Percentiles rank a stretch among this genome's conserved stretches.
Conservation (phyloP, 2,888 invertebrate genomes). For the Axea sp. region DNA sequence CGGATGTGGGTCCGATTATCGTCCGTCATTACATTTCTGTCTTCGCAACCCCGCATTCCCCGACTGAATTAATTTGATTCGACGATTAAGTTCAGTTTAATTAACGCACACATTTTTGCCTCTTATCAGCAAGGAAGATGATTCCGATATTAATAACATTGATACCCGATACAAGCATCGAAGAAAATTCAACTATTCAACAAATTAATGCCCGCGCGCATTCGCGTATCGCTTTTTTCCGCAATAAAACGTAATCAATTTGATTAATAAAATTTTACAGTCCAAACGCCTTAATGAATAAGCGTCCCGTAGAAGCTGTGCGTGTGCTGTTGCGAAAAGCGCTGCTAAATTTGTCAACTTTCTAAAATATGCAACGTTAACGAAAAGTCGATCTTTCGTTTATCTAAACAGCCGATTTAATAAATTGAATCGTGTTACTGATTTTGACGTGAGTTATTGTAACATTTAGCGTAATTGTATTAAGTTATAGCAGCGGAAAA, state of each 20-base stretch:
- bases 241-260: constrained; percentile 44
- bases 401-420: constrained; percentile 30
- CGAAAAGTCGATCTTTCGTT: constrained; percentile 27
- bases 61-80: constrained; percentile 35
- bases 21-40: constrained; percentile 30
- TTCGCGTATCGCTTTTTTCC: constrained; percentile 22
- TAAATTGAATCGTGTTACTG: constrained; percentile 19
- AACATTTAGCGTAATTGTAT: constrained; percentile 30
- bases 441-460: constrained; percentile 46
- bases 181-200: constrained; percentile 9
- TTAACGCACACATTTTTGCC: constrained; percentile 37
- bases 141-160: constrained; percentile 42
- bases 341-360: constrained; percentile 41
- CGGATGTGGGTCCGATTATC: constrained; percentile 44
- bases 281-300: no score
- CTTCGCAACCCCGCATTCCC: constrained; percentile 27
- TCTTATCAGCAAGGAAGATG: constrained; percentile 38
- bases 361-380: constrained; percentile 51
- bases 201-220: constrained; percentile 6
- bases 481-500: constrained; percentile 62
- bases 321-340: constrained; percentile 13
- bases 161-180: constrained; percentile 1
- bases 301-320: no score
- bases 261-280: constrained; percentile 7
- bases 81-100: constrained; percentile 50